Evolutionary conservation across 2,888 invertebrate genomes (phyloP), one percentile per base, ranked within the genome.

Genomic region (Drosophila meridionalis): DNA sequence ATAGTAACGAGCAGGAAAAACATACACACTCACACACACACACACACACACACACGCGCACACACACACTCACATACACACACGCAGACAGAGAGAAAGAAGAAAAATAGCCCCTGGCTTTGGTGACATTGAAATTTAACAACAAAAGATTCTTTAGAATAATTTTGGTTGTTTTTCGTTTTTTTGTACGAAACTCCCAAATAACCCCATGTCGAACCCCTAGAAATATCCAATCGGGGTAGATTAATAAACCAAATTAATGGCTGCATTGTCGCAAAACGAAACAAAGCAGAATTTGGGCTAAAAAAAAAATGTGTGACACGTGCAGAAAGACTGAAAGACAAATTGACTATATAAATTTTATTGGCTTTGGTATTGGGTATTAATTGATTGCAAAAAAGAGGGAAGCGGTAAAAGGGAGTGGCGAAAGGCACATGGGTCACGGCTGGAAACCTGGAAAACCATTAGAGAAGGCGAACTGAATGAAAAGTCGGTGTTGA

Each of bases 61-160:
- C 36, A 42, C 20, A 28, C 38, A 65, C 45, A 64, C 32, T 65
- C 7, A 70, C 53, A 26, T 26, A 62, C 48, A 61, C 28, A 68
- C 8, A 55, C 14, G 4, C 14, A 28, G 11, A 12, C 6, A 26
- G 3, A 61, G 40, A 60, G 28, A 28, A 12, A 14, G 64, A 74
- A 76, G 83, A 83, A 60, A 85, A 75, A 84, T 84, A 63, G 62
- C 50, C 42, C 32, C 53, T 56, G 72, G 62, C 61, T 84, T 72
- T 74, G 86, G 82, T 91, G 91, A 90, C 91, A 89, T 91, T 91
- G 88, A 91, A 90, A 92, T 89, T 91, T 90, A 88, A 83, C 89
- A 81, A 76, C 88, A 45, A 73, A 82, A 65, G 73, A 68, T 69
- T 73, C 60, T 65, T 73, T 69, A 43, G 48, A 71, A 71, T 50